Evolutionary conservation across 2,797 vertebrate species (phyloP).

Genomic region (Hapalemur alaotrensis): DNA sequence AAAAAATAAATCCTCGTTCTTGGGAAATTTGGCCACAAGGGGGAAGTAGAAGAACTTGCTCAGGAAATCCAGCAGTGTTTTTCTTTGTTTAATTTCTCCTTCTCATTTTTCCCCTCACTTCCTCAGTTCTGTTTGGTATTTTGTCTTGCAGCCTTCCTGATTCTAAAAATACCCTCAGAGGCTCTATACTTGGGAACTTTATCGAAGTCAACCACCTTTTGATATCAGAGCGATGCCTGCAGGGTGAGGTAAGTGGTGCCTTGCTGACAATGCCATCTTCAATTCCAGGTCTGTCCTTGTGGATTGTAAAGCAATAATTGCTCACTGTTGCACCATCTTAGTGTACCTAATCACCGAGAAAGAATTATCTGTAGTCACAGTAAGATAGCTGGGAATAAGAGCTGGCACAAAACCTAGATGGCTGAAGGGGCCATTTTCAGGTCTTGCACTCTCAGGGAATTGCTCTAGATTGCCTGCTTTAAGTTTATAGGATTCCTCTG

Average conservation of each 20-base stretch:
- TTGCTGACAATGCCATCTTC: not conserved
- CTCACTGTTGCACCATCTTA: not conserved
- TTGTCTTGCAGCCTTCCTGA: not conserved
- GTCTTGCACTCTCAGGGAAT: not conserved
- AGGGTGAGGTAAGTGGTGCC: not conserved
- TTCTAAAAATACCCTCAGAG: conserved; percentile 51
- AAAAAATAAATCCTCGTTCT: not conserved
- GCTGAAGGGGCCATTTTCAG: not conserved
- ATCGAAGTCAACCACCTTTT: conserved; percentile 1
- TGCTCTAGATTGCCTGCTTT: not conserved
- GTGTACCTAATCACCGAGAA: not conserved
- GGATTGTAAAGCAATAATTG: not conserved
- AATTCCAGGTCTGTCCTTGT: not conserved
- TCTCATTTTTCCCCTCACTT: not conserved
- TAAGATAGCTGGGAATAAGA: not conserved
- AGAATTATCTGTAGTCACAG: not conserved
- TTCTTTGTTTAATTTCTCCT: conserved; percentile 50
- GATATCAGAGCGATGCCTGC: not conserved
- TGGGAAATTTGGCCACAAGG: conserved; percentile 62
- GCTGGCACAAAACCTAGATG: not conserved
- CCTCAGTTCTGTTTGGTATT: not conserved
- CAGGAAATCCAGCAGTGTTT: not conserved
- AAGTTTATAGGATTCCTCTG: not conserved
- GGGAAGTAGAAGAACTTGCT: conserved; percentile 66
- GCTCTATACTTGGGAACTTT: conserved; percentile 25